Base-by-base conservation (phyloP, 1,140 invertebrate species). In the Drosophila pachea region DNA sequence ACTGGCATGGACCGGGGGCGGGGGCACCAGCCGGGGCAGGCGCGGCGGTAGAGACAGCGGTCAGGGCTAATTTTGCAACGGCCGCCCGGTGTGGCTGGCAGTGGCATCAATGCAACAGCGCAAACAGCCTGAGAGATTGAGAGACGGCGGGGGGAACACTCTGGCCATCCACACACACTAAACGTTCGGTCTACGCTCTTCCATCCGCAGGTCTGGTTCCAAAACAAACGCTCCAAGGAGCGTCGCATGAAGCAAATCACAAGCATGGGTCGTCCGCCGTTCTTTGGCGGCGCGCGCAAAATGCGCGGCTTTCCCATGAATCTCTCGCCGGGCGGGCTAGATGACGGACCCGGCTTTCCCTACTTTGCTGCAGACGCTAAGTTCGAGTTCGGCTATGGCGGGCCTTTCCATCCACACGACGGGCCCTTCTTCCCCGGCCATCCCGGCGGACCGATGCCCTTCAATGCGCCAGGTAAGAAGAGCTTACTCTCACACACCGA, bases 181-280 rank as follows among this genome's bases (percentile, higher is more conserved):
- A 73, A 48, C 16, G 29, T 49, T 49, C 8, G 12, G 32, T 32
- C 16, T 52, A 38, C 4, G 32, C 38, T 38, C 9, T 42, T 7
- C 7, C 16, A 33, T 64, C 16, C 6, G 38, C 92, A 99, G 98
- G 98, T 99, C 61, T 99, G 98, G 98, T 99, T 99, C 91, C 98
- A 99, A 92, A 99, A 99, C 91, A 99, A 99, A 87, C 92, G 98
- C 67, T 98, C 98, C 77, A 99, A 99, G 91, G 79, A 98, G 91
- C 92, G 98, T 67, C 94, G 98, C 73, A 93, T 98, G 86, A 97
- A 97, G 88, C 96, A 97, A 88, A 92, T 97, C 74, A 97, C 96
- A 55, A 96, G 95, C 62, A 96, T 97, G 95, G 97, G 97, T 79
- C 92, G 95, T 38, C 95, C 95, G 43, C 95, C 95, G 11, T 97